Percentiles rank a stretch among this genome's conserved stretches.
Conservation (phyloP, 1,140 invertebrate genomes). For the Odontomachus brunneus region DNA sequence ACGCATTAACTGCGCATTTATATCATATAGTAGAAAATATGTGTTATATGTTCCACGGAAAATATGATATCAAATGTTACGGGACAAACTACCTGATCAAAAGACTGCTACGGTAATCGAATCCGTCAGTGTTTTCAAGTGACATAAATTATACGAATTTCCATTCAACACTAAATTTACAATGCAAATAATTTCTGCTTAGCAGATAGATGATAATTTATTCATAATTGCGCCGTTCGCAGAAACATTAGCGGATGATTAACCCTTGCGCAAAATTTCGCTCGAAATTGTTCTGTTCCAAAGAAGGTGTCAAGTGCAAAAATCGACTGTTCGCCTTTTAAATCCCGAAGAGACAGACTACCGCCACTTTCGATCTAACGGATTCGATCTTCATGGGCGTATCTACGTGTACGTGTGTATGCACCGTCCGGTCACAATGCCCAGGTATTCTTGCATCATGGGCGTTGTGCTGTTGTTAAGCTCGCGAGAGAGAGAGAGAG, state of each 20-base stretch:
- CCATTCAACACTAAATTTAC: background rate
- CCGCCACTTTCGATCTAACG: no score
- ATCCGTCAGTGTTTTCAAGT: background rate
- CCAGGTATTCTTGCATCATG: slow-evolving; percentile 20
- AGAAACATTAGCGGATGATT: background rate
- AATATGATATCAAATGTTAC: background rate
- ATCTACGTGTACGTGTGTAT: no score
- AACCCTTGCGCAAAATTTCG: background rate
- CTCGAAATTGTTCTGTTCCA: background rate
- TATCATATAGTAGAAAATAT: background rate
- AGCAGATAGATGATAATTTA: no score
- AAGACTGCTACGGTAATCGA: background rate
- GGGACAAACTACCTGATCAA: background rate
- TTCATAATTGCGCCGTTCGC: no score
- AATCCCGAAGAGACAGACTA: no score
- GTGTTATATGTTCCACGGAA: background rate
- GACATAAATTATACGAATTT: background rate
- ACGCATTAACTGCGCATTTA: background rate
- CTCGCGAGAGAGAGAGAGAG: slow-evolving; percentile 4
- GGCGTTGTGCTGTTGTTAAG: background rate
- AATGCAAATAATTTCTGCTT: background rate
- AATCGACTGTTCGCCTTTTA: no score
- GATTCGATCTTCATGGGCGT: background rate
- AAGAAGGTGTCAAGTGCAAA: no score
- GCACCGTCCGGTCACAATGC: no score